A percentile compares a stretch with the other conserved stretches of the same genome.
Evolutionary conservation across 2,888 invertebrate species (phyloP).

Genomic region (Caenorhabditis wallacei): DNA sequence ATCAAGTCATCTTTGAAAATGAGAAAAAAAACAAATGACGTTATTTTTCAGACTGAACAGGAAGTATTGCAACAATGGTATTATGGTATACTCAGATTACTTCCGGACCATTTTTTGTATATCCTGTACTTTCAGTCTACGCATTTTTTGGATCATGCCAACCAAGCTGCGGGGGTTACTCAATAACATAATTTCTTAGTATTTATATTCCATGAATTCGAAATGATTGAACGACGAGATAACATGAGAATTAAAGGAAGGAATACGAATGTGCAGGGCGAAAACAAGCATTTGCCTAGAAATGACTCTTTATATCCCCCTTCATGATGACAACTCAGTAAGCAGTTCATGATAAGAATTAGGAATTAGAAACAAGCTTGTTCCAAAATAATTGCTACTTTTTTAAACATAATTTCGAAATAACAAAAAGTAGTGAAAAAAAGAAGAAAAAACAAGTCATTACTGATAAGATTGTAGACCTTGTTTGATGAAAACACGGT

Average conservation of each 20-base stretch:
- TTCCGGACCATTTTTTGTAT: background rate
- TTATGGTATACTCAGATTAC: too few species aligned
- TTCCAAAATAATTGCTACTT: constrained; percentile 8
- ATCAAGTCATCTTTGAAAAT: constrained; percentile 23
- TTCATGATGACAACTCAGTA: background rate
- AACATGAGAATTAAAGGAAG: constrained; percentile 55
- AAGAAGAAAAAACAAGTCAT: constrained; percentile 24
- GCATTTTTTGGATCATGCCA: background rate
- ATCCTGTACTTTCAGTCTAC: background rate
- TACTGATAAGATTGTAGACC: constrained; percentile 45
- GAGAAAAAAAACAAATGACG: constrained; percentile 29
- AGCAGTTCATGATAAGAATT: constrained; percentile 27
- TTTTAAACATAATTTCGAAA: constrained; percentile 14
- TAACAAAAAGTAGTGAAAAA: constrained; percentile 11
- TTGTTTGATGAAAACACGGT: constrained; percentile 8
- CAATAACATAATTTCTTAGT: constrained; percentile 50
- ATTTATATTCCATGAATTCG: constrained; percentile 64
- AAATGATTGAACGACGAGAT: constrained; percentile 61
- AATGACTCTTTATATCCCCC: constrained; percentile 16
- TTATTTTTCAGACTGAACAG: background rate
- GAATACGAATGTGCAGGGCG: constrained; percentile 58
- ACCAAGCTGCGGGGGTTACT: background rate
- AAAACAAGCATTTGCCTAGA: constrained; percentile 53
- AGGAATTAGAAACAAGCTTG: background rate
- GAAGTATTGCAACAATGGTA: background rate